Evolutionary conservation across 1,140 invertebrate species (phyloP), one percentile per base, ranked within the genome.

Genomic region (Calliopsis andreniformis): DNA sequence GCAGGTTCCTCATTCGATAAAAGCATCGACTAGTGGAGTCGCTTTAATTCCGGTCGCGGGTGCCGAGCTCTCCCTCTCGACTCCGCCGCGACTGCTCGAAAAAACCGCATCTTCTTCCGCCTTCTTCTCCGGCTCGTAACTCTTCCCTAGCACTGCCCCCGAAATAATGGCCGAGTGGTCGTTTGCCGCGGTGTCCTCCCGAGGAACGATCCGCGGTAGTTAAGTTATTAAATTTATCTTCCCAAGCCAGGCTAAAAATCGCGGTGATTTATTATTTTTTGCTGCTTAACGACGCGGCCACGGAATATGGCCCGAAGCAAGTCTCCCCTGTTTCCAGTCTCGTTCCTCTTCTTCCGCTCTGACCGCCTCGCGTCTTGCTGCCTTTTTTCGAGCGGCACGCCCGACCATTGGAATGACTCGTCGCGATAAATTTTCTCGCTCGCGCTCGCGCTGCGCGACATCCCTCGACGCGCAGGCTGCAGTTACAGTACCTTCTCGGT

Each of bases 171-270:
- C 20, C 55, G 28, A 32, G 55, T 18, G 28, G 30, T 23, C 30
- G 45, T 20, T 25, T 32, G 53, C 43, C 59, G 59, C 75, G 28
- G 43, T 80, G 5, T 47, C 28, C 42, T 45, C 35, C 55, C 58
- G 49, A 67, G 76, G 69, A 80, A 79, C 78, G 81, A 78, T 81
- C 59, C 80, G 77, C 82, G 80, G 87, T 84, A 88, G 88, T 88
- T 89, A 87, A 87, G 85, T 89, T 89, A 89, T 89, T 89, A 89
- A 91, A 91, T 91, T 90, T 90, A 91, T 90, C 87, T 90, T 71
- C 73, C 84, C 80, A 77, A 72, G 79, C 72, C 78, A 28, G 78
- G 71, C 59, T 84, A 85, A 87, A 89, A 86, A 88, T 89, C 86
- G 75, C 73, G 80, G 83, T 87, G 87, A 90, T 91, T 90, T 90